phyloP scores from a whole-genome alignment of 1,140 invertebrate genomes.

The Augochlora pura region DNA sequence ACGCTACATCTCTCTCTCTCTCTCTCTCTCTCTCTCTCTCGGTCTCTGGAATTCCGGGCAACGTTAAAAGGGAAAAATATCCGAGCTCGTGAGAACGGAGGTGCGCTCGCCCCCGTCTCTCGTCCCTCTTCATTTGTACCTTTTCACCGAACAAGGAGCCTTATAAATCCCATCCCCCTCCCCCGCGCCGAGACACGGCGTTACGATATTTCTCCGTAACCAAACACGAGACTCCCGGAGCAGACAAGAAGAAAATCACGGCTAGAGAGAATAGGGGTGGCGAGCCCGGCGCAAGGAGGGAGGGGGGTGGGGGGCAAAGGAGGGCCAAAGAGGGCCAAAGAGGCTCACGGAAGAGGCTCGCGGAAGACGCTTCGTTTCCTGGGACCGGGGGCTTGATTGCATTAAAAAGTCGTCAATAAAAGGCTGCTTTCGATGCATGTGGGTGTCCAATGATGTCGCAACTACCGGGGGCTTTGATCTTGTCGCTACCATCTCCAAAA shows the following conservation, averaged over 20 bases:
- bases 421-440: conserved; percentile 39
- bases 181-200: neutral
- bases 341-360: neutral
- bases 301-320: neutral
- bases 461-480: too few relatives aligned
- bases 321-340: neutral
- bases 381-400: conserved; percentile 59
- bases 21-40: neutral
- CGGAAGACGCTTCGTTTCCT: conserved; percentile 63
- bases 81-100: neutral
- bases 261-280: neutral
- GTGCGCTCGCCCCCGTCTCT: neutral
- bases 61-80: conserved; percentile 12
- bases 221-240: conserved; percentile 8
- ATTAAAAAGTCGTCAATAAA: conserved; percentile 67
- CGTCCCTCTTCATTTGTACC: conserved; percentile 37
- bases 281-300: neutral
- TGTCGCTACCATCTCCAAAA: too few relatives aligned
- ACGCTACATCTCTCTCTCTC: neutral
- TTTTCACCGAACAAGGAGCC: conserved; percentile 43
- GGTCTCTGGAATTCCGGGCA: neutral
- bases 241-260: neutral
- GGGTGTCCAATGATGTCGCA: neutral
- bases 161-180: conserved; percentile 35
- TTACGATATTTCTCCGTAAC: conserved; percentile 39